phyloP scores from a whole-genome alignment of 2,797 vertebrate genomes.

The Tenualosa thibaudeaui region DNA sequence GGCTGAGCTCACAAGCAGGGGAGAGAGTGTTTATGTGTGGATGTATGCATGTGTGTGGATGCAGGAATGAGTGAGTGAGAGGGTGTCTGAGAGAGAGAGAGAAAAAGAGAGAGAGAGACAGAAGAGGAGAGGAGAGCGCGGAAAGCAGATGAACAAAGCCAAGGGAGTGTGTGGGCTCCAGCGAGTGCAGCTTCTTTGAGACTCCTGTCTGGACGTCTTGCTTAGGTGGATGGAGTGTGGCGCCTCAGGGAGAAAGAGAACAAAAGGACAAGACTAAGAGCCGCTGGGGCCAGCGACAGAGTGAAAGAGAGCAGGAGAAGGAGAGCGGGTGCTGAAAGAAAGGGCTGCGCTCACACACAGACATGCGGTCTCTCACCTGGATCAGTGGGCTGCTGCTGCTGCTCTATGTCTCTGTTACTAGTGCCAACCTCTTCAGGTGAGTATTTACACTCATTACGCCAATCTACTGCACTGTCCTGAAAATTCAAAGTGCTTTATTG shows the following conservation, averaged over 20 bases:
- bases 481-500: background rate
- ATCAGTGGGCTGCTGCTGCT: slow-evolving; percentile 62
- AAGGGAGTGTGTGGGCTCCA: slow-evolving; percentile 48
- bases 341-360: slow-evolving; percentile 45
- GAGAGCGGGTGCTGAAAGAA: slow-evolving; percentile 38
- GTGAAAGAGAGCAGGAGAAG: background rate
- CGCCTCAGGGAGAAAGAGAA: slow-evolving; percentile 43
- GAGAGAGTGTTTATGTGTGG: slow-evolving; percentile 25
- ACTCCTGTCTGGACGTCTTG: background rate
- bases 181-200: slow-evolving; percentile 31
- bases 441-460: slow-evolving; percentile 39
- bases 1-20: slow-evolving; percentile 47
- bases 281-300: background rate
- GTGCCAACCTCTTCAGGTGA: slow-evolving; percentile 68
- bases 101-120: slow-evolving; percentile 40
- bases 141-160: slow-evolving; percentile 32
- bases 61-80: slow-evolving; percentile 31
- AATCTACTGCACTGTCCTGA: slow-evolving; percentile 34
- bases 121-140: slow-evolving; percentile 36
- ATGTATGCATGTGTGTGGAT: slow-evolving; percentile 8
- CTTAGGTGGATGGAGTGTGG: slow-evolving; percentile 42
- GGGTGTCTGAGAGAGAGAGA: slow-evolving; percentile 14
- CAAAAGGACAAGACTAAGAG: slow-evolving; percentile 21
- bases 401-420: background rate
- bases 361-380: slow-evolving; percentile 72